Base-by-base conservation (phyloP, 2,888 invertebrate genomes). In the Idaea aversata region DNA sequence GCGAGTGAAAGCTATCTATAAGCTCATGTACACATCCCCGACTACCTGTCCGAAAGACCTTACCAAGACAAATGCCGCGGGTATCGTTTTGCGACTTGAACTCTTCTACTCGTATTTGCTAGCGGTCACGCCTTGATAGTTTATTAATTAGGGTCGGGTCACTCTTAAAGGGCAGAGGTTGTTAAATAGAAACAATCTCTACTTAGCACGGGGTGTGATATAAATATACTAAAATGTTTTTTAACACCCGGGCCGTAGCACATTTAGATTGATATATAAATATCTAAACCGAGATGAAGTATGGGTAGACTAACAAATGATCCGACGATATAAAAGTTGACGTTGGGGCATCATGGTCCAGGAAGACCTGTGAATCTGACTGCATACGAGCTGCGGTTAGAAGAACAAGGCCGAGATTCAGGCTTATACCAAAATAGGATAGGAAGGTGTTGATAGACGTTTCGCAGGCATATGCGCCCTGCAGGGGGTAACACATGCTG, bases 111-210 rank as follows among this genome's bases (percentile, higher is more conserved):
- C 47, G 47, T 47, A 47, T 47, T 47, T 61, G 59, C 66, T 67
- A 66, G 38, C 62, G 69, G 67, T 68, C 72, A 71, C 74, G 66
- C 70, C 74, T 70, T 68, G 71, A 78, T 75, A 73, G 77, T 77
- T 78, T 81, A 79, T 77, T 81, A 79, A 80, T 81, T 73, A 79
- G 75, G 77, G 80, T 72, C 69, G 73, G 78, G 77, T 72, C 74
- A 70, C 73, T 69, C 75, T 75, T 25, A 74, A 74, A 76, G 78
- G 75, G 67, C 78, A 73, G 67, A 70, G 71, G 72, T 72, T 69
- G 73, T 76, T 77, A 76, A 77, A 76, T 78, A 77, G 78, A 81
- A 78, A 78, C 77, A 81, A 80, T 80, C 80, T 75, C 69, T 70
- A 69, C 67, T 63, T 64, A 47, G 47, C 47, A 47, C 47, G 47